phyloP scores from a whole-genome alignment of 2,113 vertebrate species.

The Dolichotis patagonum region DNA sequence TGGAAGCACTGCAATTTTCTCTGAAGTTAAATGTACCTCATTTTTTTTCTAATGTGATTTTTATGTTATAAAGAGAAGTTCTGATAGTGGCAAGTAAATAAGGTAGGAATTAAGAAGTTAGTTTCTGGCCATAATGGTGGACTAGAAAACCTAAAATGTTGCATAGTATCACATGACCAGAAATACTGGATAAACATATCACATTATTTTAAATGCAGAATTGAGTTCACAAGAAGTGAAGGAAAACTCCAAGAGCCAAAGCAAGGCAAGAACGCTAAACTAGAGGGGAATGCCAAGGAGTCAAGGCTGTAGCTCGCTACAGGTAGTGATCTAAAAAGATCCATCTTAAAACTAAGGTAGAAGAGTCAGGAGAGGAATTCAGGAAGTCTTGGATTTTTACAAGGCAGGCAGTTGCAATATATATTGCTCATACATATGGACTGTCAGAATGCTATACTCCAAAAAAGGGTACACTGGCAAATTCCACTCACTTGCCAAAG shows the following conservation, averaged over 20 bases:
- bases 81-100: not conserved
- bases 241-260: not conserved
- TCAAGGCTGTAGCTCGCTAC: not conserved
- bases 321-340: not conserved
- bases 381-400: not conserved
- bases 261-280: not conserved
- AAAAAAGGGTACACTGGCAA: not conserved
- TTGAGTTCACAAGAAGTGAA: not conserved
- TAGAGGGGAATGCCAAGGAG: not conserved
- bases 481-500: not conserved
- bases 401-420: not conserved
- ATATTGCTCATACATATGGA: not conserved
- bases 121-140: not conserved
- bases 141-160: not conserved
- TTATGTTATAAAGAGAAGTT: slow-evolving; percentile 34
- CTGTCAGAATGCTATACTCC: not conserved
- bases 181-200: not conserved
- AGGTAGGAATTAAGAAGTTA: slow-evolving; percentile 20
- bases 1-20: slow-evolving; percentile 9
- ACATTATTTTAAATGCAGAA: not conserved
- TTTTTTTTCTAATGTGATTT: slow-evolving; percentile 1
- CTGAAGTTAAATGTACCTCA: not conserved
- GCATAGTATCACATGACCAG: not conserved
- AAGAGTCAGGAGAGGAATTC: not conserved
- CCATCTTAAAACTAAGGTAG: not conserved